Percentiles rank a stretch among this genome's conserved stretches.
Conservation (phyloP, 2,888 invertebrate genomes). For the Orchesella flavescens region DNA sequence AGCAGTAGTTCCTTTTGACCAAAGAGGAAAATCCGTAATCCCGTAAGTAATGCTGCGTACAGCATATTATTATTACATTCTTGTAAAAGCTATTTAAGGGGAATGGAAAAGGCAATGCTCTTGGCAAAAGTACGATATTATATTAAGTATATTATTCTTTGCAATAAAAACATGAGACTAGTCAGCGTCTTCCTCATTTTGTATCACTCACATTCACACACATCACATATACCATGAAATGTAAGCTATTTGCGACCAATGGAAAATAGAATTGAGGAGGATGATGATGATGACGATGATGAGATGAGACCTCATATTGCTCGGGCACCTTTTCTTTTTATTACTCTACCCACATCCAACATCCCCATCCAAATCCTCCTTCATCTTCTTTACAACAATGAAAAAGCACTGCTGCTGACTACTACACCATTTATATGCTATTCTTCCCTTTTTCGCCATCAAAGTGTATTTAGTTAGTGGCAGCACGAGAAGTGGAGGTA, state of each 20-base stretch:
- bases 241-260: no score
- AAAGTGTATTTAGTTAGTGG: not conserved
- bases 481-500: slow-evolving; percentile 7
- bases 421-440: not conserved
- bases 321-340: slow-evolving; percentile 10
- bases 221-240: no score
- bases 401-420: not conserved
- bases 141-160: no score
- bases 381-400: not conserved
- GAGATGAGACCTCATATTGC: slow-evolving; percentile 7
- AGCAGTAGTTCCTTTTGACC: not conserved
- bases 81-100: no score
- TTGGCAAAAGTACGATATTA: no score
- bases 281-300: no score
- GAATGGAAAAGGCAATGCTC: no score
- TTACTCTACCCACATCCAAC: not conserved
- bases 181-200: no score
- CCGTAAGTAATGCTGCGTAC: not conserved
- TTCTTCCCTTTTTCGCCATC: not conserved
- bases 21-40: not conserved
- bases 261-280: no score
- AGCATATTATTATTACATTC: no score
- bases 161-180: no score
- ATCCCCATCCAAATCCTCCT: not conserved
- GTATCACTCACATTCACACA: no score